Evolutionary conservation across 2,797 vertebrate species (phyloP).

Genomic region (Acanthiza pusilla): DNA sequence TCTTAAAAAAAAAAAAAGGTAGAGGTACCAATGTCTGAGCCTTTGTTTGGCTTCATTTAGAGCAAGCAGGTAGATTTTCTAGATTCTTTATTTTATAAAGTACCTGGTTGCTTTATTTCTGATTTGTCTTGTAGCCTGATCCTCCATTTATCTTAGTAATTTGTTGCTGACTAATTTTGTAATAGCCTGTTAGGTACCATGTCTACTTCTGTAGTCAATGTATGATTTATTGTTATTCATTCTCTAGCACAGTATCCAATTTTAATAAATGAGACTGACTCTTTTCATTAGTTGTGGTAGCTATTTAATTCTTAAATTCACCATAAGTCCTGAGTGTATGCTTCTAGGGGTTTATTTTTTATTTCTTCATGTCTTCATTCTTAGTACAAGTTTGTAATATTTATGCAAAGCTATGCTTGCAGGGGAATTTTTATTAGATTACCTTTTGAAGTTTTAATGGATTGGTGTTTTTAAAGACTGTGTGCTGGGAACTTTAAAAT

Average conservation of each 20-base stretch:
- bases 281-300: neutral
- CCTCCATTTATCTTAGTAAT: neutral
- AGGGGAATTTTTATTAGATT: neutral
- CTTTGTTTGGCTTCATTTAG: neutral
- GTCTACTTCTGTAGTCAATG: neutral
- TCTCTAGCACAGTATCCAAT: neutral
- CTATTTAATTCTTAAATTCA: constrained; percentile 8
- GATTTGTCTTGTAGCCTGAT: neutral
- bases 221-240: neutral
- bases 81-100: neutral
- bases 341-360: neutral
- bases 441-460: neutral
- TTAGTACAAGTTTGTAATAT: neutral
- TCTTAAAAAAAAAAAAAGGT: neutral
- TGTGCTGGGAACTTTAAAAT: constrained; percentile 15
- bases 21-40: neutral
- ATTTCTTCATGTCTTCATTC: neutral
- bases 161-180: constrained; percentile 7
- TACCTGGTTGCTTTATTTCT: neutral
- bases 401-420: neutral
- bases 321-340: neutral
- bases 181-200: neutral
- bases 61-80: neutral
- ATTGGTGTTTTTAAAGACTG: neutral
- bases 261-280: neutral